phyloP scores from a whole-genome alignment of 1,140 invertebrate genomes.

The Drosophila littoralis region DNA sequence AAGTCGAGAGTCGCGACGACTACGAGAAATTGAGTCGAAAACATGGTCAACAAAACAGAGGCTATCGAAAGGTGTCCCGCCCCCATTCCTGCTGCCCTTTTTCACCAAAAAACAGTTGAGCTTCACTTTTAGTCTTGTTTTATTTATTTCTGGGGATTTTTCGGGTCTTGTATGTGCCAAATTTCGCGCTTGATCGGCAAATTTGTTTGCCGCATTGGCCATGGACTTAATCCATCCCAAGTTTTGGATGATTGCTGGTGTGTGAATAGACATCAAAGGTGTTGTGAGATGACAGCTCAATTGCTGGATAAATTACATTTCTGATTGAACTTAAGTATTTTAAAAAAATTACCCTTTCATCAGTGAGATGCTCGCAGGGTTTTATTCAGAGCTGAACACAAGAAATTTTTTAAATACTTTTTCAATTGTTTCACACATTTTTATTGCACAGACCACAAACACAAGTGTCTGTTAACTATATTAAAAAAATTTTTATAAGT shows the following conservation, averaged over 20 bases:
- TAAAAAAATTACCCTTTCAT: too few species aligned
- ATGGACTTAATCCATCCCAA: slow-evolving; percentile 43
- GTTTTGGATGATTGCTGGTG: slow-evolving; percentile 21
- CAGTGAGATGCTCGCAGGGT: too few species aligned
- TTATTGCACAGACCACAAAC: too few species aligned
- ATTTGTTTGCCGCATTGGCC: slow-evolving; percentile 28
- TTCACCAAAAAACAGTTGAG: slow-evolving; percentile 1
- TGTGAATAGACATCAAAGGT: too few species aligned
- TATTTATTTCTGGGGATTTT: slow-evolving; percentile 34
- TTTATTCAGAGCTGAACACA: too few species aligned
- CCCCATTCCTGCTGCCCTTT: slow-evolving; percentile 27
- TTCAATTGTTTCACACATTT: too few species aligned
- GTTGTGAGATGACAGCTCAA: neutral
- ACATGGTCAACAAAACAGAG: slow-evolving; percentile 52
- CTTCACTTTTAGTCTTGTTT: neutral
- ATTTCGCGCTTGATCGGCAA: slow-evolving; percentile 66
- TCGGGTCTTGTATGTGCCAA: slow-evolving; percentile 59
- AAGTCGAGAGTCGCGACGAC: slow-evolving; percentile 22
- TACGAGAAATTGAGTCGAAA: slow-evolving; percentile 24
- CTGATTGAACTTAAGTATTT: neutral
- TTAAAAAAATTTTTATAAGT: too few species aligned
- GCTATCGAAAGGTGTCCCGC: slow-evolving; percentile 58
- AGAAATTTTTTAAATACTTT: too few species aligned
- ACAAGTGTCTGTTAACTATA: too few species aligned
- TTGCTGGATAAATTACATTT: neutral